A percentile compares a stretch with the other conserved stretches of the same genome.
These are phyloP conservation scores for Chionomys nivalis DNA, from an alignment of 2,113 vertebrate species.

Conservation along the genomic window DNA sequence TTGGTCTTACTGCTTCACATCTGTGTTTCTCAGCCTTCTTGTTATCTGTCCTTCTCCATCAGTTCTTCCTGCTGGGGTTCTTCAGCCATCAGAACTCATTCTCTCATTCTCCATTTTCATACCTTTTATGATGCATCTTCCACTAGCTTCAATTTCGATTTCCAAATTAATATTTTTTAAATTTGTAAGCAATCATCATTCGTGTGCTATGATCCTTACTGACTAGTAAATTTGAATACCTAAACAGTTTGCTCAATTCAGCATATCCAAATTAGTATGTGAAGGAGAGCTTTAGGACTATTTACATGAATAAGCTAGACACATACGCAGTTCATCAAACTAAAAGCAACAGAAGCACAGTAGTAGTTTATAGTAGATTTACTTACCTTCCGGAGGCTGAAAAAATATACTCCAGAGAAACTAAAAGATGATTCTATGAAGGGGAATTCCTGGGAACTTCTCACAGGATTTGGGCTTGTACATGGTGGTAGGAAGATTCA, in stretches of 20 bases:
- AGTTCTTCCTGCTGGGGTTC: neutral
- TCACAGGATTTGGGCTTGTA: slow-evolving; percentile 26
- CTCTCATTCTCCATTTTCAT: neutral
- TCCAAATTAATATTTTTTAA: neutral
- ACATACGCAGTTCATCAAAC: neutral
- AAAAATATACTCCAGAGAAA: neutral
- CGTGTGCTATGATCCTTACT: neutral
- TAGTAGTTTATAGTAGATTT: neutral
- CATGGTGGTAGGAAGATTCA: neutral
- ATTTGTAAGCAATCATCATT: neutral
- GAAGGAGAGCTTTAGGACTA: neutral
- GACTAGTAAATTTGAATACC: neutral
- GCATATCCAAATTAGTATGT: neutral
- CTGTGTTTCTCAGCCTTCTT: neutral
- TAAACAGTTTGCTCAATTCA: neutral
- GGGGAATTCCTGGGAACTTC: neutral
- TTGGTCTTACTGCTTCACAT: neutral
- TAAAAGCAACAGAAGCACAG: neutral
- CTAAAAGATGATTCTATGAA: neutral
- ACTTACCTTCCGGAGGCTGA: neutral
- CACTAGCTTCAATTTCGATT: neutral
- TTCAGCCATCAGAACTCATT: neutral
- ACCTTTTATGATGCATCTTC: neutral
- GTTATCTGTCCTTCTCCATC: neutral
- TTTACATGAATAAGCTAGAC: neutral